Conservation (phyloP, 2,113 vertebrate species). For the Bostrychus sinensis region DNA sequence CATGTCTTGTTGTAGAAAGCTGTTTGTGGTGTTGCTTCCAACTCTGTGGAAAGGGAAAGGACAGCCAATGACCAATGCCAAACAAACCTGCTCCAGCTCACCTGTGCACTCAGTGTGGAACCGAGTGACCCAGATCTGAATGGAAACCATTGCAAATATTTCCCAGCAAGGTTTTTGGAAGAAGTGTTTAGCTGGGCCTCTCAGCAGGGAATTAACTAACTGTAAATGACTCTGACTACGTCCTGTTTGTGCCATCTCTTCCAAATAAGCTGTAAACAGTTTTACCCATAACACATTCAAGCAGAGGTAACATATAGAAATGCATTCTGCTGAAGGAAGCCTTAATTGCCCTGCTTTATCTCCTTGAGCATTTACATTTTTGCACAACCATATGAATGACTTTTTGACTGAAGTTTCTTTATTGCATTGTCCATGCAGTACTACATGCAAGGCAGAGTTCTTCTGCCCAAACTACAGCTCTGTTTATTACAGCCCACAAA, state of each 20-base stretch:
- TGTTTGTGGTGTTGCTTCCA: conserved; percentile 70
- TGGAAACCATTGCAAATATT: conserved; percentile 81
- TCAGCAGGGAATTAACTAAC: conserved; percentile 71
- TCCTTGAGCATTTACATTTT: background rate
- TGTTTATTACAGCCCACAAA: conserved; percentile 80
- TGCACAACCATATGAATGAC: background rate
- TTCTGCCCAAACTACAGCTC: conserved; percentile 67
- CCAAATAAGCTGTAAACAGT: conserved; percentile 68
- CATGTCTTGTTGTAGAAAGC: conserved; percentile 74
- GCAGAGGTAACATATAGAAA: conserved; percentile 12
- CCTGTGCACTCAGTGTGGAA: conserved; percentile 76
- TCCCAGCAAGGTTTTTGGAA: conserved; percentile 74
- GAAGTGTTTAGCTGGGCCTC: conserved; percentile 68
- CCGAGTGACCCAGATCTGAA: conserved; percentile 75
- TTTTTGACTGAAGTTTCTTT: conserved; percentile 51
- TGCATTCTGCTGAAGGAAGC: conserved; percentile 28
- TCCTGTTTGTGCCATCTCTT: conserved; percentile 74
- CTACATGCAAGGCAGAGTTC: conserved; percentile 46
- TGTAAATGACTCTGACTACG: conserved; percentile 72
- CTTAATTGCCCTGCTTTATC: conserved; percentile 18
- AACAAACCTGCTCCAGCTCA: conserved; percentile 78
- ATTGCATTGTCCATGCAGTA: conserved; percentile 47
- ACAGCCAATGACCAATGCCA: conserved; percentile 70
- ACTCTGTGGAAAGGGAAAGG: conserved; percentile 76
- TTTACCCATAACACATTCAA: conserved; percentile 49